Base-by-base conservation (phyloP, 2,888 invertebrate species). In the Minunthozetes semirufus region DNA sequence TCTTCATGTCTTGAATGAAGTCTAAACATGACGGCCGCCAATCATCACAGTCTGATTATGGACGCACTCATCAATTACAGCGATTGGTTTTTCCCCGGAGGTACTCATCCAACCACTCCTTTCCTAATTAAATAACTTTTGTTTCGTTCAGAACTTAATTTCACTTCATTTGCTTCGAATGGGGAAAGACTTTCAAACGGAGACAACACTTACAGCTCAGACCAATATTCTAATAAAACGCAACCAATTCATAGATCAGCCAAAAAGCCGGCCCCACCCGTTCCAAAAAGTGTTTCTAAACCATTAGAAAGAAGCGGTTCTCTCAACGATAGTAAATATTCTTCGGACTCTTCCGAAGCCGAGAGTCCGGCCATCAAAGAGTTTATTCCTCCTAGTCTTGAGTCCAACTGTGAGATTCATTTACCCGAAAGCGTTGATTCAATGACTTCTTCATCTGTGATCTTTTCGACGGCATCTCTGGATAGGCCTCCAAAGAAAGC, bases 31-130 rank as follows among this genome's bases (percentile, higher is more conserved):
- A 89, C 89, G 81, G 88, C 90, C 81, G 90, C 92, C 48, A 89
- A 91, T 77, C 88, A 89, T 66, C 88, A 91, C 81, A 92, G 92
- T 84, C 88, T 90, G 81, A 88, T 93, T 78, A 90, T 93, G n/a
- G 93, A 93, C 81, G 85, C 89, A 78, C 86, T 94, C 79, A 89
- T 94, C 78, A 89, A 88, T 74, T 88, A 90, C 80, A 89, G 89
- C 59, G 91, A 93, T 81, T 89, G 89, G 87, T 89, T 93, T 81
- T 94, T 92, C 82, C 88, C 89, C 68, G 91, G 89, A 72, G 83
- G 78, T 79, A 70, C 33, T 5, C 38, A 48, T 22, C 33, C 11
- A 19, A 25, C 46, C 42, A 46, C 72, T 72, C 19, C 9, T 56
- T 50, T n/a, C 17, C 13, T 56, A 25, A 29, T 19, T 38, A 33